Percentiles rank a stretch among this genome's conserved stretches.
These are phyloP conservation scores for Synanthedon vespiformis DNA, from an alignment of 2,888 invertebrate species.

Conservation along the genomic window DNA sequence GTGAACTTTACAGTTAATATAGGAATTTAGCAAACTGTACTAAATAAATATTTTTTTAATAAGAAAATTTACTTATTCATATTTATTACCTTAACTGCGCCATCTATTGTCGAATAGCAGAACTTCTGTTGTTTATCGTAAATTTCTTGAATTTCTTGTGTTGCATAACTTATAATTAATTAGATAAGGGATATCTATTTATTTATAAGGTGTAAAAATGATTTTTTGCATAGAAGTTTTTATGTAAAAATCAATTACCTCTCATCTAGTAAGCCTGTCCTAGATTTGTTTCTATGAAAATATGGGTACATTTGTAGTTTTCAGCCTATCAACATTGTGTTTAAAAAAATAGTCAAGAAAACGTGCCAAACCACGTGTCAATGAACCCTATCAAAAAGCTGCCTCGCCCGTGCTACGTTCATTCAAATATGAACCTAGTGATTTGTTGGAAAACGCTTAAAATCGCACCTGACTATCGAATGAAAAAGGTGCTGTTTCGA, in stretches of 20 bases:
- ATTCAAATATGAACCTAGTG: conserved; percentile 30
- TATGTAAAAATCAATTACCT: conserved; percentile 37
- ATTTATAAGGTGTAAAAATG: conserved; percentile 4
- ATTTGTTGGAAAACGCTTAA: conserved; percentile 18
- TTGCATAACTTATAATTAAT: conserved; percentile 15
- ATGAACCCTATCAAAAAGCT: conserved; percentile 56
- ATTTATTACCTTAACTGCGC: conserved; percentile 18
- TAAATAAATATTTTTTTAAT: no score
- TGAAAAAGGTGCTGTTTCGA: conserved; percentile 37
- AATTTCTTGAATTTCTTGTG: conserved; percentile 38
- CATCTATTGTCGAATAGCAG: conserved; percentile 53
- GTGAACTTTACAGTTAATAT: no score
- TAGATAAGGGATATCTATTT: neutral
- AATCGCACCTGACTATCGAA: conserved; percentile 21
- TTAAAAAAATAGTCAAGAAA: conserved; percentile 42
- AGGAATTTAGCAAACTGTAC: no score
- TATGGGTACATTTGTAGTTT: conserved; percentile 46
- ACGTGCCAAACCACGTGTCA: conserved; percentile 64
- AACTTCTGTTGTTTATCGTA: conserved; percentile 28
- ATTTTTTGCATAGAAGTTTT: conserved; percentile 25
- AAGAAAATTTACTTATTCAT: no score
- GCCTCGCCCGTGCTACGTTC: conserved; percentile 20
- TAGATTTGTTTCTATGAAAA: conserved; percentile 51
- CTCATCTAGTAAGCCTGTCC: conserved; percentile 40
- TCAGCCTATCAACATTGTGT: conserved; percentile 24